Conservation (phyloP, 2,888 invertebrate genomes). For the Acanthococcus lagerstroemiae region DNA sequence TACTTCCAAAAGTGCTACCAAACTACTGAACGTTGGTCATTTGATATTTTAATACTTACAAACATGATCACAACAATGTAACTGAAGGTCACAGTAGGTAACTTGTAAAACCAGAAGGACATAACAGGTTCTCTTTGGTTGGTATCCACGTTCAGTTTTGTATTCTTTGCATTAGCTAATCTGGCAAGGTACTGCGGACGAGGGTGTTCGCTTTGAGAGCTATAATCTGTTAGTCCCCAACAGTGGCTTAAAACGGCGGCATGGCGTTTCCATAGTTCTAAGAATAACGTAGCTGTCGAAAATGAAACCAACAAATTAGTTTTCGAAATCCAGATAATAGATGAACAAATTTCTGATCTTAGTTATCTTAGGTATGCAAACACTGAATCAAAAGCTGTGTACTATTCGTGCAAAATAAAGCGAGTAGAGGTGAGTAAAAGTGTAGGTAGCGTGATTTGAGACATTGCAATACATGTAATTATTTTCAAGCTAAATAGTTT, state of each 20-base stretch:
- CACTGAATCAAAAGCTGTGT: too few species aligned
- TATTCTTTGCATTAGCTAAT: slow-evolving; percentile 61
- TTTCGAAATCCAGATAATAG: too few species aligned
- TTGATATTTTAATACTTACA: slow-evolving; percentile 45
- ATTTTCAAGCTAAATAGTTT: too few species aligned
- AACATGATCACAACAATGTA: slow-evolving; percentile 73
- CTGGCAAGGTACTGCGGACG: slow-evolving; percentile 81
- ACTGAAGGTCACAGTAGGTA: slow-evolving; percentile 78
- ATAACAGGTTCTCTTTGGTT: slow-evolving; percentile 76
- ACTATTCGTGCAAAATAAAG: too few species aligned
- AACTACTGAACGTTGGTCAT: neutral
- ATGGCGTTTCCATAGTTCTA: slow-evolving; percentile 93
- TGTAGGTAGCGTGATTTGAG: too few species aligned
- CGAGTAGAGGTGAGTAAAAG: too few species aligned
- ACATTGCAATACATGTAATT: too few species aligned
- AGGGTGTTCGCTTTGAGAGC: slow-evolving; percentile 85
- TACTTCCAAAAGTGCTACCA: too few species aligned
- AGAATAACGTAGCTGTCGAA: slow-evolving; percentile 65
- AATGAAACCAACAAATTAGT: neutral
- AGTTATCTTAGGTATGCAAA: too few species aligned
- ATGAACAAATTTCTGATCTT: too few species aligned
- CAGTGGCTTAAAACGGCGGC: slow-evolving; percentile 90
- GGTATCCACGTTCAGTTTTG: slow-evolving; percentile 60
- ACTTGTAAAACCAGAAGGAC: slow-evolving; percentile 77
- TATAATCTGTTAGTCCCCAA: slow-evolving; percentile 91